These are phyloP conservation scores for Helicoverpa zea DNA, from an alignment of 1,140 invertebrate genomes.

Conservation along the genomic window DNA sequence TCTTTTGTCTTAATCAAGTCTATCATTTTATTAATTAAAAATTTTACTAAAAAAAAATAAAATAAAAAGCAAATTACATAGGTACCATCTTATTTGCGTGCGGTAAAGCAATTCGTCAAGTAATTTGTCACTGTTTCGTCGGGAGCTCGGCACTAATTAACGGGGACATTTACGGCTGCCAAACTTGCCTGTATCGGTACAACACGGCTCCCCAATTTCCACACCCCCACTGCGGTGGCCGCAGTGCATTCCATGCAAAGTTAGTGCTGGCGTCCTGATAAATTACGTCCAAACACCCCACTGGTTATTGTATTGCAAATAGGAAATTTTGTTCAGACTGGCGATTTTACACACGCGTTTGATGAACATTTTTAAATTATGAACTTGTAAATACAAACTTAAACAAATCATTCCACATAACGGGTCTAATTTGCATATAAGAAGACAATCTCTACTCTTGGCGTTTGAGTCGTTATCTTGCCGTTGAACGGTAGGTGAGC, in stretches of 20 bases:
- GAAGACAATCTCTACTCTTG: slow-evolving; percentile 17
- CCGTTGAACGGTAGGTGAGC: slow-evolving; percentile 56
- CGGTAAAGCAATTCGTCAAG: slow-evolving; percentile 63
- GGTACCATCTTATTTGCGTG: slow-evolving; percentile 64
- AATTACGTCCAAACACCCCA: slow-evolving; percentile 53
- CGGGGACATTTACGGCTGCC: slow-evolving; percentile 74
- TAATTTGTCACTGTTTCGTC: slow-evolving; percentile 77
- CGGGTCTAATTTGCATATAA: slow-evolving; percentile 33
- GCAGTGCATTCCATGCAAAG: slow-evolving; percentile 54
- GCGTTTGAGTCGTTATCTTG: slow-evolving; percentile 53
- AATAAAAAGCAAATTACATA: slow-evolving; percentile 1
- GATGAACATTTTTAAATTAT: slow-evolving; percentile 8
- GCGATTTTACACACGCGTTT: background rate
- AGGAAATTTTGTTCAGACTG: slow-evolving; percentile 14
- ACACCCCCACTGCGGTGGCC: slow-evolving; percentile 50
- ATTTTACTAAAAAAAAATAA: no score
- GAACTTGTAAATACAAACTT: background rate
- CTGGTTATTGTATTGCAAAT: slow-evolving; percentile 6
- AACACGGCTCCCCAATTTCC: slow-evolving; percentile 49
- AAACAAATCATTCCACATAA: slow-evolving; percentile 35
- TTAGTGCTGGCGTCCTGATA: slow-evolving; percentile 54
- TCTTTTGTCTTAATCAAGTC: background rate
- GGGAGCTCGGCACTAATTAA: slow-evolving; percentile 74
- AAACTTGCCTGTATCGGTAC: slow-evolving; percentile 68
- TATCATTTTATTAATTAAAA: no score